Conservation (phyloP, 2,797 vertebrate species). For the Phalanger gymnotis region DNA sequence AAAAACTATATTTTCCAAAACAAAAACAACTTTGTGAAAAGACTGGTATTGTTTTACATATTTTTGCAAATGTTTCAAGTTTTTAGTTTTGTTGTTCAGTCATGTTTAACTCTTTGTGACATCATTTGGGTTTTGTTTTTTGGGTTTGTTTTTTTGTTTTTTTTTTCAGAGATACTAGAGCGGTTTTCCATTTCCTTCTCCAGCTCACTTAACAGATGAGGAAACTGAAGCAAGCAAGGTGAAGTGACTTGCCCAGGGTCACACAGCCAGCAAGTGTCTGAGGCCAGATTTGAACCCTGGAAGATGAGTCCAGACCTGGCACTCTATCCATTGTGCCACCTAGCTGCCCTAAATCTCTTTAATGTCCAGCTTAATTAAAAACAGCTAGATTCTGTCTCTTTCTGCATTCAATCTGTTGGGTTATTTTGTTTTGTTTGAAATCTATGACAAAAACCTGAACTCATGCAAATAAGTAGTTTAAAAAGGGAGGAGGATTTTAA, state of each 20-base stretch:
- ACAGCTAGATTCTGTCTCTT: no score
- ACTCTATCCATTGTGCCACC: neutral
- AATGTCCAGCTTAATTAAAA: no score
- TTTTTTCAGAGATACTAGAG: neutral
- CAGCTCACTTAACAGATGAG: neutral
- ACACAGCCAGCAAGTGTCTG: neutral
- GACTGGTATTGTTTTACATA: neutral
- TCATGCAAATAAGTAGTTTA: no score
- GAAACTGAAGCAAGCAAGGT: neutral
- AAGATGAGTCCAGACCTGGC: neutral
- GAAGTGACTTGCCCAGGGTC: neutral
- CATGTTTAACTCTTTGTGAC: neutral
- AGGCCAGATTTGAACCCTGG: neutral
- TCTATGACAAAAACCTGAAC: no score
- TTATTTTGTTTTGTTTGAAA: no score
- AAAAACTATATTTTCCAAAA: neutral
- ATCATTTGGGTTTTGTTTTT: neutral
- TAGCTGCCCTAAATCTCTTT: no score
- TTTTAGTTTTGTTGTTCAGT: neutral
- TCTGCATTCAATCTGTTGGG: no score
- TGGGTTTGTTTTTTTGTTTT: neutral
- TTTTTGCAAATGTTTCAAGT: neutral
- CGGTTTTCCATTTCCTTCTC: neutral
- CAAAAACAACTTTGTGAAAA: neutral
- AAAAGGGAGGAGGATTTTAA: no score